Conservation (phyloP, 2,888 invertebrate genomes). For the Arrhopalites spinosus region DNA sequence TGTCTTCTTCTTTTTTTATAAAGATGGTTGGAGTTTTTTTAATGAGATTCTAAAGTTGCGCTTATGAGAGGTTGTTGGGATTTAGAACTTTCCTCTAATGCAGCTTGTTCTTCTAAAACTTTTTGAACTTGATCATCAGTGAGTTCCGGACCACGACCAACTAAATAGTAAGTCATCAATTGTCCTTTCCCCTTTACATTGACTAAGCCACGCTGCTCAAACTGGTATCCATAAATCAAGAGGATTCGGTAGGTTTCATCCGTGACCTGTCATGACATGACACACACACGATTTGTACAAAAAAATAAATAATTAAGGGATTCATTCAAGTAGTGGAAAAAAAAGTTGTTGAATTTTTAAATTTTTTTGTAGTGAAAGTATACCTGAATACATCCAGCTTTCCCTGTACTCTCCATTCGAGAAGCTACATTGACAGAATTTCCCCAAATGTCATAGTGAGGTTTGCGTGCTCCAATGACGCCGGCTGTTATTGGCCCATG, state of each 20-base stretch:
- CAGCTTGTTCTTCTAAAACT: slow-evolving; percentile 39
- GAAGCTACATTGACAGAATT: slow-evolving; percentile 97
- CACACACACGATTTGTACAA: not conserved
- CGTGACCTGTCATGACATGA: slow-evolving; percentile 78
- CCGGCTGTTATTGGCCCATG: slow-evolving; percentile 95
- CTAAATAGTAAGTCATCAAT: slow-evolving; percentile 90
- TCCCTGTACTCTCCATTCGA: slow-evolving; percentile 95
- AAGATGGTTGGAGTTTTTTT: not conserved
- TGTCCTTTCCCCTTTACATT: slow-evolving; percentile 97
- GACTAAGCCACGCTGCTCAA: slow-evolving; percentile 91
- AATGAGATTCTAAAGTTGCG: slow-evolving; percentile 36
- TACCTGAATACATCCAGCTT: slow-evolving; percentile 93
- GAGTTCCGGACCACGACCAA: slow-evolving; percentile 61
- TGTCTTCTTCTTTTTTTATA: too few species aligned
- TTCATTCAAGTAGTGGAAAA: too few species aligned
- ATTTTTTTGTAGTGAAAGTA: too few species aligned
- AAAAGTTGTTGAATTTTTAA: too few species aligned
- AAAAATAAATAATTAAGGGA: too few species aligned
- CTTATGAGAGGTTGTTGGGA: slow-evolving; percentile 20
- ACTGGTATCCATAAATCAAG: slow-evolving; percentile 85
- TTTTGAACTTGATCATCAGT: slow-evolving; percentile 49
- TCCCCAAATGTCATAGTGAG: slow-evolving; percentile 96
- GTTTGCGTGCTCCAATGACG: slow-evolving; percentile 85
- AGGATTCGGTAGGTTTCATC: slow-evolving; percentile 91
- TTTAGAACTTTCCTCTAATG: slow-evolving; percentile 5